Base-by-base conservation (phyloP, 2,888 invertebrate species). In the Lathronympha strigana region DNA sequence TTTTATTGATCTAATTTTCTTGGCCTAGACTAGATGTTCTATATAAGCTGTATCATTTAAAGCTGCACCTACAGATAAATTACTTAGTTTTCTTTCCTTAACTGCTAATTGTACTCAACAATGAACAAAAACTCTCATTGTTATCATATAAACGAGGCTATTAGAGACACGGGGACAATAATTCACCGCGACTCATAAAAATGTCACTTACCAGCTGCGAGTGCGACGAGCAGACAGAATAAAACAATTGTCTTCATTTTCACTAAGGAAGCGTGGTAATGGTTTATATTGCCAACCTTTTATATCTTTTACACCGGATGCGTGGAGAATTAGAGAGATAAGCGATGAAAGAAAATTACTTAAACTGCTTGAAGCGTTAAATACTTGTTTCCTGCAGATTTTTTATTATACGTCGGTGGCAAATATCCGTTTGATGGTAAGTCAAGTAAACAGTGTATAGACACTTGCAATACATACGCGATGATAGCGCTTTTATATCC, bases 231-330 rank as follows among this genome's bases (percentile, higher is more conserved):
- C 61, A 62, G 45, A 45, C 57, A 51, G 15, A 64, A 64, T 60
- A 64, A 45, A 60, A 60, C 64, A 60, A 64, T 60, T 60, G 64
- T 64, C 64, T 64, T 64, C 64, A 64, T 64, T 64, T 50, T 64
- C 45, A 25, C 19, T 36, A 40, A 47, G 55, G 47, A 63, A 57
- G 51, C 51, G 36, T 43, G 13, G 38, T 19, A 36, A 53, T 45
- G 51, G 43, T 53, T 21, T 15, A 5, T 38, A 11, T 43, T 36
- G 15, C 43, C n/a, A 55, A 31, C 64, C 64, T 58, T 63, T 64
- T 64, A 64, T 64, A 50, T 58, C 47, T 51, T 58, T 64, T 19
- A 64, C 21, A 25, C 25, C 51, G 64, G 64, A 64, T 53, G 58
- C 45, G 36, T 36, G 43, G 36, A 21, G 19, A 51, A 60, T 64